Percentiles rank a stretch among this genome's conserved stretches.
Conservation (phyloP, 2,113 vertebrate species). For the Nerophis lumbriciformis region DNA sequence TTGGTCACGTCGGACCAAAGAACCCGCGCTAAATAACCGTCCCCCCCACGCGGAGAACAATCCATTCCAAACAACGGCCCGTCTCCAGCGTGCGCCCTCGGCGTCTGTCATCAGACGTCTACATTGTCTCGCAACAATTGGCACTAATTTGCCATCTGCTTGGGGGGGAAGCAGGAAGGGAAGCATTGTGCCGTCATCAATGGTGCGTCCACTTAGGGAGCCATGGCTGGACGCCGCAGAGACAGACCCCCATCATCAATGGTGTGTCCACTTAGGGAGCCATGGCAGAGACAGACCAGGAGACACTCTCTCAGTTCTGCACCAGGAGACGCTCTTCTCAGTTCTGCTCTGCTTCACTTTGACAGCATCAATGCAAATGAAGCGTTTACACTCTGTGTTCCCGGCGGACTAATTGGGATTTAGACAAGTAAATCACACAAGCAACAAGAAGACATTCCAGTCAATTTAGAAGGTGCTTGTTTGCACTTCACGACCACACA, state of each 20-base stretch:
- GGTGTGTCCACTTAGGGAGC: too few relatives aligned
- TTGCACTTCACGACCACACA: too few relatives aligned
- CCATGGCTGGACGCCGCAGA: slow-evolving; percentile 14
- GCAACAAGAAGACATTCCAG: too few relatives aligned
- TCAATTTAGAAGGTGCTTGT: too few relatives aligned
- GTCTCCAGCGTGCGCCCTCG: slow-evolving; percentile 31
- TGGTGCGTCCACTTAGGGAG: slow-evolving; percentile 61
- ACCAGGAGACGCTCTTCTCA: slow-evolving; percentile 15
- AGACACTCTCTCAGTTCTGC: slow-evolving; percentile 29
- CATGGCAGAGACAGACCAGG: too few relatives aligned
- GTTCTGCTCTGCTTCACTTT: slow-evolving; percentile 46
- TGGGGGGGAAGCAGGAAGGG: slow-evolving; percentile 46
- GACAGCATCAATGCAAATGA: slow-evolving; percentile 7
- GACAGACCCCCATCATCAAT: too few relatives aligned
- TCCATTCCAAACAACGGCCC: slow-evolving; percentile 52
- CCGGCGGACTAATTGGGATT: too few relatives aligned
- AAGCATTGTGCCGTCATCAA: slow-evolving; percentile 66
- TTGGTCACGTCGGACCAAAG: too few relatives aligned
- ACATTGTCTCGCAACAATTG: slow-evolving; percentile 74
- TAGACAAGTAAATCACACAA: too few relatives aligned
- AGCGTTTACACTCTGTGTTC: slow-evolving; percentile 12
- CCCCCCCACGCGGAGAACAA: slow-evolving; percentile 28
- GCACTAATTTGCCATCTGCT: slow-evolving; percentile 76
- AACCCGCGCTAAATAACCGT: slow-evolving; percentile 42
- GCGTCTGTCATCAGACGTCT: slow-evolving; percentile 64